Conservation (phyloP, 64 coral and sea anemone genomes). For the Stichodactyla mertensii region DNA sequence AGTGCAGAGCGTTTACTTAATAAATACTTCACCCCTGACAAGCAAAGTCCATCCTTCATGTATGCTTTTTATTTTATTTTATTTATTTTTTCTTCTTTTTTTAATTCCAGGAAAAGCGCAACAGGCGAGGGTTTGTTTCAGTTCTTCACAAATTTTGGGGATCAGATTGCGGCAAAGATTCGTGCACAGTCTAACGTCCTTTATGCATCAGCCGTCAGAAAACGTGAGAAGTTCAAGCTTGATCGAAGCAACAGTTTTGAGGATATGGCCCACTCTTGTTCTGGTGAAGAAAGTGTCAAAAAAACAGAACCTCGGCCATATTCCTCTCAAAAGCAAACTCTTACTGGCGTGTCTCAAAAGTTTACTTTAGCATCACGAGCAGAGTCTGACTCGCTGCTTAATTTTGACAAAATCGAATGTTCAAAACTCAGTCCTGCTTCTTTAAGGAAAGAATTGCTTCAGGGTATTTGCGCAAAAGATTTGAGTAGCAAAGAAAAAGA, state of each 20-base stretch:
- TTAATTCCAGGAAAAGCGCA: slow-evolving; percentile 23
- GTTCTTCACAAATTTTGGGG: slow-evolving; percentile 42
- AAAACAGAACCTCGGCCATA: neutral
- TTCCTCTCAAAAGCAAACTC: neutral
- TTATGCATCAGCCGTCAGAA: neutral
- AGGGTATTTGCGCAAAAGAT: slow-evolving; percentile 1
- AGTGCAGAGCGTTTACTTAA: too few relatives aligned
- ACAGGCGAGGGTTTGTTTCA: slow-evolving; percentile 57
- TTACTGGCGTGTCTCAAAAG: neutral
- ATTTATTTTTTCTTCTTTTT: too few relatives aligned
- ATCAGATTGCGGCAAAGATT: slow-evolving; percentile 30
- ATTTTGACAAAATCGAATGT: neutral
- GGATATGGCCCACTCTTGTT: neutral
- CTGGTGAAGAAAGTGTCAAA: neutral
- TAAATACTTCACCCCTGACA: too few relatives aligned
- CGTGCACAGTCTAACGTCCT: slow-evolving; percentile 30
- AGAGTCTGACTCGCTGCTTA: neutral
- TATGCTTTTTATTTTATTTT: too few relatives aligned
- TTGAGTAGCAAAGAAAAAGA: neutral
- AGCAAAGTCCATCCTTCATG: too few relatives aligned
- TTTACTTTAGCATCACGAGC: neutral
- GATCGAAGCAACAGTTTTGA: slow-evolving; percentile 24
- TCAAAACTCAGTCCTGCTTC: neutral
- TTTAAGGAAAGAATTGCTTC: neutral
- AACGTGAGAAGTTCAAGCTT: slow-evolving; percentile 11